Percentiles rank a stretch among this genome's conserved stretches.
phyloP scores from a whole-genome alignment of 2,113 vertebrate genomes.

The Pomatostomus ruficeps region DNA sequence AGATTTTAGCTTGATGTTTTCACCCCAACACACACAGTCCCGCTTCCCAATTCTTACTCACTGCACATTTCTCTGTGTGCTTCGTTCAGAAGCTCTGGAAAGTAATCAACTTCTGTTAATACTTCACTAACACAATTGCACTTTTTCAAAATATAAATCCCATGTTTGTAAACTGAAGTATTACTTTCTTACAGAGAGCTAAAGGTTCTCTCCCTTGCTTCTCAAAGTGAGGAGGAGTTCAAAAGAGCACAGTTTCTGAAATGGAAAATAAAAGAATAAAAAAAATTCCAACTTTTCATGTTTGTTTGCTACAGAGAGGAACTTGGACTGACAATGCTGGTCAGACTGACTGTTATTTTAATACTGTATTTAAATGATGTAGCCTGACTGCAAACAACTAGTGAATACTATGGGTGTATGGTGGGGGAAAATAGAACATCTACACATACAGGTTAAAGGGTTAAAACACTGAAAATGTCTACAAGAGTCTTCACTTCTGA shows the following conservation, averaged over 20 bases:
- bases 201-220: not conserved
- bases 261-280: not conserved
- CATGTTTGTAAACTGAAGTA: not conserved
- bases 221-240: not conserved
- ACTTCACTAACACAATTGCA: not conserved
- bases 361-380: not conserved
- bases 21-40: not conserved
- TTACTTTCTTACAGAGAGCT: not conserved
- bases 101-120: constrained; percentile 22
- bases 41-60: constrained; percentile 30
- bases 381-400: not conserved
- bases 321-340: not conserved
- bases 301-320: not conserved
- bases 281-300: not conserved
- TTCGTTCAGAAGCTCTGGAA: not conserved
- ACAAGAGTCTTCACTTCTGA: not conserved
- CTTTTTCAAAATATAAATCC: constrained; percentile 8
- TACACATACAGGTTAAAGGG: not conserved
- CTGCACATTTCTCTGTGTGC: constrained; percentile 47
- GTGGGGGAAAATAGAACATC: not conserved
- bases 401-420: not conserved
- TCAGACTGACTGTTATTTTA: not conserved
- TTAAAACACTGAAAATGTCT: not conserved
- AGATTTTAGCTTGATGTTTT: constrained; percentile 17
- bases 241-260: constrained; percentile 2